Base-by-base conservation (phyloP, 2,888 invertebrate genomes). In the Lasioglossum malachurum region DNA sequence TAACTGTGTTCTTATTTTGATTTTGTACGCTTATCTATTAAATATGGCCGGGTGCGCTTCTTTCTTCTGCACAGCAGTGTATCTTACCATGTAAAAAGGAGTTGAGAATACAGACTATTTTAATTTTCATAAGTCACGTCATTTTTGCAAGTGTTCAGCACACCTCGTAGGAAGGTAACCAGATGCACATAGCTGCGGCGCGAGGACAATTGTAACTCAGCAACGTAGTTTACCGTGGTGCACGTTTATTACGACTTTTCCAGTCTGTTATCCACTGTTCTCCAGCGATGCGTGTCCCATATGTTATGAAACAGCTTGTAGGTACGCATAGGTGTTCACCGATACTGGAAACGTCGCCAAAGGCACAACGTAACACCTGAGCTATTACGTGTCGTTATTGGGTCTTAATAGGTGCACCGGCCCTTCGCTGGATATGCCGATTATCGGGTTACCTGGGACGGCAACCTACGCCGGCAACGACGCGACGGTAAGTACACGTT, bases 371-470 rank as follows among this genome's bases (percentile, higher is more conserved):
- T 35, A 82, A 89, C 80, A 80, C 80, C 89, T 82, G 89, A 91
- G 92, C 93, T 92, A 93, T 94, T 93, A 93, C 91, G 90, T 89
- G 91, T 93, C 92, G 93, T 94, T 94, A 94, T 94, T 93, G 93
- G 91, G 89, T 90, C 91, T 93, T 94, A 94, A 94, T 94, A 93
- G 93, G 92, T 91, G 92, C 92, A 90, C 92, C 89, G 88, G 83
- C 88, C 90, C 89, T 90, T 87, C 91, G 79, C 88, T 91, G 92
- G 93, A 94, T 92, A 93, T 92, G 90, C 91, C 93, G 93, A 94
- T 94, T 94, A 94, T 94, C 93, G 89, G 92, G 92, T 94, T 94
- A 93, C 93, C 88, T 78, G 79, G 67, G 67, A 80, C 80, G 84
- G 79, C 91, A 84, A 83, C 88, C 87, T 88, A 87, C 88, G 83